A percentile compares a stretch with the other conserved stretches of the same genome.
These are phyloP conservation scores for Potamarius usumacintae DNA, from an alignment of 2,113 vertebrate species.

Conservation along the genomic window DNA sequence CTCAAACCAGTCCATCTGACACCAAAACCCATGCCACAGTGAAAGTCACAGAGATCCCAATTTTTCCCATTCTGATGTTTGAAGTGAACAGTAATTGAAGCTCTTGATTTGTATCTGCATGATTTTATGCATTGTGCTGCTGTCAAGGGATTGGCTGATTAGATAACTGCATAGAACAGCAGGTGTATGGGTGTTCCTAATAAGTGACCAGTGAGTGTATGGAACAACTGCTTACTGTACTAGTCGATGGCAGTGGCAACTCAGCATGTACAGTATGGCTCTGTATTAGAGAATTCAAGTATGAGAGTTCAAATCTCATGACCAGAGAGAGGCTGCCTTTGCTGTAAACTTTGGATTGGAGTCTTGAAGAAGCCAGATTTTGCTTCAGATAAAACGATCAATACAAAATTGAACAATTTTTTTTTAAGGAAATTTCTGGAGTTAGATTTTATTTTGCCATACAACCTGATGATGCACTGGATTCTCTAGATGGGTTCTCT, in stretches of 20 bases:
- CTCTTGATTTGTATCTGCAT: too few species aligned
- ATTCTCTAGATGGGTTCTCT: background rate
- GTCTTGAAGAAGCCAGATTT: background rate
- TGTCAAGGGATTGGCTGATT: too few species aligned
- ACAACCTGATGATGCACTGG: background rate
- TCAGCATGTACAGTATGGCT: background rate
- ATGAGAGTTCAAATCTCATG: background rate
- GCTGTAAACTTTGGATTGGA: background rate
- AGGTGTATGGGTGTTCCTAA: too few species aligned
- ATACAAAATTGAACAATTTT: background rate
- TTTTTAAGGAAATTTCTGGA: slow-evolving; percentile 3
- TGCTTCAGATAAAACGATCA: background rate
- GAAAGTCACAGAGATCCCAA: too few species aligned
- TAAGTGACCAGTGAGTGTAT: too few species aligned
- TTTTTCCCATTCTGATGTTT: too few species aligned
- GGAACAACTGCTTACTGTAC: slow-evolving; percentile 13
- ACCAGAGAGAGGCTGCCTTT: background rate
- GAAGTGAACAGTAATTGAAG: too few species aligned
- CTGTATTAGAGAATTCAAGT: background rate
- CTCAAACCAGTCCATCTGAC: too few species aligned
- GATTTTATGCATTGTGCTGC: too few species aligned
- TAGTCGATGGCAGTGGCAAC: background rate
- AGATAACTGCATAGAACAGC: too few species aligned
- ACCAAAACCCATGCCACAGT: too few species aligned
- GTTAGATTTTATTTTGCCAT: background rate